Base-by-base conservation (phyloP, 2,888 invertebrate genomes). In the Synanthedon vespiformis region DNA sequence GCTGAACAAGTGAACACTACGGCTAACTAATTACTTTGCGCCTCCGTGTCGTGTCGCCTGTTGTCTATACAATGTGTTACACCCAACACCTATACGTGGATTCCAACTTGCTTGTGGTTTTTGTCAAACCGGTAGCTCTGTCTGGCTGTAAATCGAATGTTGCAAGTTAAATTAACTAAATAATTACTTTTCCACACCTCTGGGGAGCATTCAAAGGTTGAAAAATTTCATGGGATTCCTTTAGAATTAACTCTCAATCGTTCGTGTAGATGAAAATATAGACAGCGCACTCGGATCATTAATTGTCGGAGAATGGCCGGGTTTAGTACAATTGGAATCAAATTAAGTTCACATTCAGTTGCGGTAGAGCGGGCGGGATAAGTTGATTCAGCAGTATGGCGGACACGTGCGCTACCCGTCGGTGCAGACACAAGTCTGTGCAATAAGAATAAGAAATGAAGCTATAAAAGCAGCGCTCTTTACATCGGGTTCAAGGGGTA, bases 261-360 rank as follows among this genome's bases (percentile, higher is more conserved):
- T 44, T 44, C 14, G n/a, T 44, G 14, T 14, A 44, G 12, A n/a
- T 13, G 44, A 44, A 44, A 44, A 44, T 44, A 44, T 14, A 13
- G 44, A 44, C 13, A 44, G 44, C 44, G 44, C 8, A 44, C 44
- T 44, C 8, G 44, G 44, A 11, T 14, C 44, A 49, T 50, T 53
- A 53, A 47, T 50, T 18, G 22, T 16, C 13, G 22, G 12, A n/a
- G 44, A 18, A 48, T 48, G 22, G 48, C 48, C 6, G 22, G 53
- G 50, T 51, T 53, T 51, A 49, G 51, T 51, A 48, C 48, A 84
- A 84, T 83, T 72, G 82, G 74, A 82, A 84, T 84, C 80, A 76
- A 85, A 86, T 85, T 83, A 82, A 84, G 80, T 80, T 80, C 74
- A 44, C 44, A 79, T 82, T 83, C 77, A 75, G 80, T 78, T 81